phyloP scores from a whole-genome alignment of 2,888 invertebrate species.

The Sinohyriopsis cumingii region DNA sequence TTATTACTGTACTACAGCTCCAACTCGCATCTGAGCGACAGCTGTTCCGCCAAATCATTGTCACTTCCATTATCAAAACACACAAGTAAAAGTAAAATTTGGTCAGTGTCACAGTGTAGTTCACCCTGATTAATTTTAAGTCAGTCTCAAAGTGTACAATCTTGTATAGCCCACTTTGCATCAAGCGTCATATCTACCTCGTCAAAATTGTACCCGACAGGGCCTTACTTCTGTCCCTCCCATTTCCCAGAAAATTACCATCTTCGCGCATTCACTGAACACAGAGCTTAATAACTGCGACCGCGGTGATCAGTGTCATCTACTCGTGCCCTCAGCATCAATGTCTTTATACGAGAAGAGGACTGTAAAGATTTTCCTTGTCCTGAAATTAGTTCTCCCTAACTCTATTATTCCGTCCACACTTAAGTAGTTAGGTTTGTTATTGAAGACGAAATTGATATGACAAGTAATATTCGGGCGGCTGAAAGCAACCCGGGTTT shows the following conservation, averaged over 20 bases:
- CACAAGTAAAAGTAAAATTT: too few relatives aligned
- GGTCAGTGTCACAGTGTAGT: too few relatives aligned
- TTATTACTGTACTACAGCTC: too few relatives aligned
- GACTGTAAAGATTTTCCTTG: slow-evolving; percentile 32
- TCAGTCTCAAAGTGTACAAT: slow-evolving; percentile 23
- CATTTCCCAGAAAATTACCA: slow-evolving; percentile 32
- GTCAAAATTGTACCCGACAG: slow-evolving; percentile 32
- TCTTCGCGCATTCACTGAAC: slow-evolving; percentile 33
- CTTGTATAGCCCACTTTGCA: slow-evolving; percentile 26
- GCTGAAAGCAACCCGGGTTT: too few relatives aligned
- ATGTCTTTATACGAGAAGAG: slow-evolving; percentile 41
- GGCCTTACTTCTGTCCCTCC: slow-evolving; percentile 15
- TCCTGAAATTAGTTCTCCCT: slow-evolving; percentile 38
- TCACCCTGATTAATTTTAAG: neutral
- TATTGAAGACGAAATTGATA: slow-evolving; percentile 30
- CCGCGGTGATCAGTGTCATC: slow-evolving; percentile 43
- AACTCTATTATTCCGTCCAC: slow-evolving; percentile 39
- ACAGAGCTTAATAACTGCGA: slow-evolving; percentile 38
- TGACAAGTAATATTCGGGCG: slow-evolving; percentile 30
- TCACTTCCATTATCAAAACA: too few relatives aligned
- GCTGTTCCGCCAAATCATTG: too few relatives aligned
- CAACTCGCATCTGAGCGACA: too few relatives aligned
- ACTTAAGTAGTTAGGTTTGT: slow-evolving; percentile 21
- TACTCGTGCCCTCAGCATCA: slow-evolving; percentile 26
- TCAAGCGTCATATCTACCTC: slow-evolving; percentile 11